Conservation (phyloP, 1,140 invertebrate species). For the Latrodectus geometricus region DNA sequence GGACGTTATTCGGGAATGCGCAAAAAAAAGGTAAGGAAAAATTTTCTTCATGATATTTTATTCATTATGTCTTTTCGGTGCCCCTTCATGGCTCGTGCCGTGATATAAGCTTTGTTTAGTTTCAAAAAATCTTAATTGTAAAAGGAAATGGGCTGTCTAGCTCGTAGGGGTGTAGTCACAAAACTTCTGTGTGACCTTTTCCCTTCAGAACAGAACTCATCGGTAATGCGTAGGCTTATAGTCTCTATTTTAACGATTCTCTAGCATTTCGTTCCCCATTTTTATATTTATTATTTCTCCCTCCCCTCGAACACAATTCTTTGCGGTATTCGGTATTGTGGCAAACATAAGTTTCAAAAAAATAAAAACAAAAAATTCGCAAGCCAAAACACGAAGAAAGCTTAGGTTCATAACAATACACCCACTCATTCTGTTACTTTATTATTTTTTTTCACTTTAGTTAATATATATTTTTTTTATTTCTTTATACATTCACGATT, state of each 20-base stretch:
- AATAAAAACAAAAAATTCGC: neutral
- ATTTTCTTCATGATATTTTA: slow-evolving; percentile 7
- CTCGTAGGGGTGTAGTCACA: slow-evolving; percentile 41
- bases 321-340: slow-evolving; percentile 34
- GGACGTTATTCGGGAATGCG: neutral
- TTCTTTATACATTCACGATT: neutral
- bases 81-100: slow-evolving; percentile 35
- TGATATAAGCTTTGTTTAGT: slow-evolving; percentile 37
- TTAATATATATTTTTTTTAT: too few species aligned
- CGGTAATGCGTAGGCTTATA: slow-evolving; percentile 50
- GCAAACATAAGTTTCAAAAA: slow-evolving; percentile 36
- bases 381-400: slow-evolving; percentile 2
- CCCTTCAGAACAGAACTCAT: neutral
- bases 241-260: slow-evolving; percentile 52
- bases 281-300: neutral
- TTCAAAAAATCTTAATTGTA: slow-evolving; percentile 52
- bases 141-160: slow-evolving; percentile 56
- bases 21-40: slow-evolving; percentile 5
- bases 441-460: too few species aligned
- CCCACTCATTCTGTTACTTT: slow-evolving; percentile 25
- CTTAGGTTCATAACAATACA: slow-evolving; percentile 44
- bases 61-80: too few species aligned
- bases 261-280: slow-evolving; percentile 4
- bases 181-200: slow-evolving; percentile 56
- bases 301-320: slow-evolving; percentile 21